Evolutionary conservation across 2,113 vertebrate species (phyloP).

Genomic region (Physeter macrocephalus): DNA sequence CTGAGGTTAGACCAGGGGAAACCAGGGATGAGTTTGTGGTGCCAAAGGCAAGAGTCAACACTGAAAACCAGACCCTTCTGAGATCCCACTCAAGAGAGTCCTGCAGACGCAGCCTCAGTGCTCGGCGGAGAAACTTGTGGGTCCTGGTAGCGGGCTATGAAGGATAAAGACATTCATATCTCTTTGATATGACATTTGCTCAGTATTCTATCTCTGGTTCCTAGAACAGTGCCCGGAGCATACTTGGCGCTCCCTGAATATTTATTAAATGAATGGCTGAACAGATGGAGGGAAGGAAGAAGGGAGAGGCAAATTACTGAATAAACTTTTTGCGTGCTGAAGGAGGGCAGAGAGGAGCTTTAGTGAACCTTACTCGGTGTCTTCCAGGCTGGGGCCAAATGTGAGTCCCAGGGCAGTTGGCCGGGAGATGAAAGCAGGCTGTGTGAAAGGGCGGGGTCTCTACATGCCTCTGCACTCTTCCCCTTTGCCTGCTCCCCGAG

Average conservation of each 20-base stretch:
- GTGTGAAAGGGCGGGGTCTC: neutral
- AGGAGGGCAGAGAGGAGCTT: neutral
- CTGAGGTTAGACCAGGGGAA: neutral
- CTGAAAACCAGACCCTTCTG: neutral
- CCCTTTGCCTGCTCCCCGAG: fast-evolving
- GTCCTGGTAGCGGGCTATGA: neutral
- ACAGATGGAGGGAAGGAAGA: neutral
- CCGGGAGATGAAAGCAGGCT: neutral
- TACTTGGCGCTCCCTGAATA: neutral
- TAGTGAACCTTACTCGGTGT: neutral
- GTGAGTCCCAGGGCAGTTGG: neutral
- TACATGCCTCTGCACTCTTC: too few relatives aligned
- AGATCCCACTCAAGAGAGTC: neutral
- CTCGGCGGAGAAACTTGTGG: neutral
- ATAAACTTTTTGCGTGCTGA: neutral
- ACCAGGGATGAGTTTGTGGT: neutral
- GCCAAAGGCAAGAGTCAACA: neutral
- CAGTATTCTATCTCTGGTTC: neutral
- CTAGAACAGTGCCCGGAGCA: neutral
- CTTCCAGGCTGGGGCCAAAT: neutral
- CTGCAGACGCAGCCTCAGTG: neutral
- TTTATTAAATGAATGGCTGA: neutral
- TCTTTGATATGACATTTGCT: neutral
- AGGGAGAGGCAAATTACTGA: neutral
- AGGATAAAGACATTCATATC: neutral